Evolutionary conservation across 2,113 vertebrate species (phyloP).

Genomic region (Gallinago jamesoni): DNA sequence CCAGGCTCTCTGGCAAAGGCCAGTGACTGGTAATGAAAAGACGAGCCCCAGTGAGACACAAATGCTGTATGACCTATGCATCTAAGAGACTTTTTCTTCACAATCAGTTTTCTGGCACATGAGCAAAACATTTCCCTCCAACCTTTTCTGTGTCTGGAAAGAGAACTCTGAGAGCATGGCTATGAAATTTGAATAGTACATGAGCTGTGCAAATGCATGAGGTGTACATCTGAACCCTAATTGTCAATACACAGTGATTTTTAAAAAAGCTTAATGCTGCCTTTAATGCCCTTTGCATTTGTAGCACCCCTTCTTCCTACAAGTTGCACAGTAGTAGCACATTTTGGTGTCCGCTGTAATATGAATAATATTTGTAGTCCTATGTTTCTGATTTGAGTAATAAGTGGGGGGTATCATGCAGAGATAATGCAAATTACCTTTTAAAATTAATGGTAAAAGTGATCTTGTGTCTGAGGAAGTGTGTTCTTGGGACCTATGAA

Average conservation of each 20-base stretch:
- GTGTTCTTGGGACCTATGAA: not conserved
- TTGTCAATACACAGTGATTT: not conserved
- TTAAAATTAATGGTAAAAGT: not conserved
- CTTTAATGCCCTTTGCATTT: not conserved
- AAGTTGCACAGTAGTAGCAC: not conserved
- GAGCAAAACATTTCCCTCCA: not conserved
- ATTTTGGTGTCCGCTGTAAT: not conserved
- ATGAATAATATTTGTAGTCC: not conserved
- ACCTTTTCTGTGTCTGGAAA: not conserved
- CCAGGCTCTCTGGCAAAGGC: not conserved
- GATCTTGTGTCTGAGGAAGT: not conserved
- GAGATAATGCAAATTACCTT: not conserved
- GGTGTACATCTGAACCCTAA: not conserved
- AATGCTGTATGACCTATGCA: accelerated
- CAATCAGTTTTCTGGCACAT: not conserved
- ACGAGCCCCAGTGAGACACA: not conserved
- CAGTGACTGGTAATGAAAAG: not conserved
- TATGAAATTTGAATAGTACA: not conserved
- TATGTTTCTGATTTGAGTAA: not conserved
- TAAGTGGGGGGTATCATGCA: not conserved
- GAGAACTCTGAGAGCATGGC: not conserved
- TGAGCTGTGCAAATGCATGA: not conserved
- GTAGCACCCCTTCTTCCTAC: not conserved
- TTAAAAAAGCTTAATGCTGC: not conserved
- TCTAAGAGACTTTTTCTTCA: not conserved